Evolutionary conservation across 2,113 vertebrate species (phyloP), one percentile per base, ranked within the genome.

Genomic region (Heterotilapia buettikoferi): DNA sequence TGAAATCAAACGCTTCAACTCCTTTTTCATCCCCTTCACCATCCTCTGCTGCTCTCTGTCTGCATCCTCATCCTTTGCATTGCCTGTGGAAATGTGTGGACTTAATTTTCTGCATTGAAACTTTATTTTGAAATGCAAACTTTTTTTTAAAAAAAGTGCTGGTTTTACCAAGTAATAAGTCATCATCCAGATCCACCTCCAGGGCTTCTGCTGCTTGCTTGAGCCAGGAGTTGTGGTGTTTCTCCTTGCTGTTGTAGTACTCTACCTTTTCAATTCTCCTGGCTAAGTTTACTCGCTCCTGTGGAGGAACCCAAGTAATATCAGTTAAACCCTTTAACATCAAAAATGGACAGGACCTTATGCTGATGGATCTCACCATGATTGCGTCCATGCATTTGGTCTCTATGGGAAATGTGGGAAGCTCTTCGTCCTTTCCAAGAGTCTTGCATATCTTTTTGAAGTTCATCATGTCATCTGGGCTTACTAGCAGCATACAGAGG

Each of bases 161-260:
- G 13, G 45, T 61, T 84, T 86, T 92, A 97, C 96, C 96, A 13
- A 96, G 29, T 84, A 97, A 93, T 80, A 97, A 61, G 16, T 97
- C 95, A 1, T 97, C 98, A 47, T 99, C 98, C 86, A 99, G 94
- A 57, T 99, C 98, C 3, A 99, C 83, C 76, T 99, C 99, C 7
- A 99, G 95, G 36, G 98, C 98, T 24, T 98, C 97, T 1, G 98
- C 98, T 5, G 98, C 98, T 92, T 98, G 96, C 84, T 94, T 97
- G 19, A 99, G 96, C 98, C 99, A 99, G 14, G 98, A 98, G 90
- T 99, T 97, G 83, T 99, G 98, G 1, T 98, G 97, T 89, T 98
- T 97, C 86, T 97, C 96, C n/a, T 95, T 97, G 94, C 97, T 97
- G 92, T 98, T 98, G 93, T 97, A 97, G 91, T 97, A 99, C 91